Conservation (phyloP, 2,113 vertebrate species). For the Rissa tridactyla region DNA sequence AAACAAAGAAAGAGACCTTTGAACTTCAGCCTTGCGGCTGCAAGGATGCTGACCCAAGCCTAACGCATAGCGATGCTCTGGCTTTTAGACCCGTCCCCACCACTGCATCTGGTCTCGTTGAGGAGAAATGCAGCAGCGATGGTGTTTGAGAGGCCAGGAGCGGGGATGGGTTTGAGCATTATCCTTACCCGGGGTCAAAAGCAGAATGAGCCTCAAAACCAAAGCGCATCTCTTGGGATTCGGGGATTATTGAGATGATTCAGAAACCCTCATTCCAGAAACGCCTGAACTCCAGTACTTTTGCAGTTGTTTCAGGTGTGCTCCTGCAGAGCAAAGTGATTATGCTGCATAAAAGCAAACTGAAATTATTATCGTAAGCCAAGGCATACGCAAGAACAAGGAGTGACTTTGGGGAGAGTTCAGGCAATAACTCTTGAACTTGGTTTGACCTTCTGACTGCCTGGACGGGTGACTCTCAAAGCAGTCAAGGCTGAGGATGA, state of each 20-base stretch:
- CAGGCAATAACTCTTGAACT: not conserved
- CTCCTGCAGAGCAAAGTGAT: not conserved
- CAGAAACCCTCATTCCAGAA: not conserved
- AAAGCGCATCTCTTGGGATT: not conserved
- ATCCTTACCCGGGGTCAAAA: not conserved
- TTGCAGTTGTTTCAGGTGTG: not conserved
- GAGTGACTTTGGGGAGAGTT: not conserved
- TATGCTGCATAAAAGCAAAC: not conserved
- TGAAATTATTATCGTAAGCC: not conserved
- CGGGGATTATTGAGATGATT: not conserved
- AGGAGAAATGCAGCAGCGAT: not conserved
- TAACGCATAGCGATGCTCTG: rapidly evolving
- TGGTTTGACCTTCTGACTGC: not conserved
- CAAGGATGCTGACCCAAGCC: not conserved
- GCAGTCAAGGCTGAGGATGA: not conserved
- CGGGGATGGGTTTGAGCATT: not conserved
- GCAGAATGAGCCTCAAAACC: not conserved
- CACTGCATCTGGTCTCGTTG: rapidly evolving
- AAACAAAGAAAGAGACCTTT: not conserved
- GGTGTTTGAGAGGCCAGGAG: not conserved
- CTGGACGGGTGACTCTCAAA: not conserved
- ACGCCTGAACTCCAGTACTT: not conserved
- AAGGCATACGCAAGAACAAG: not conserved
- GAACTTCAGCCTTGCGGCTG: not conserved
- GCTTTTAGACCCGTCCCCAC: not conserved